Evolutionary conservation across 1,140 invertebrate species (phyloP).

Genomic region (Heliconius hermathena): DNA sequence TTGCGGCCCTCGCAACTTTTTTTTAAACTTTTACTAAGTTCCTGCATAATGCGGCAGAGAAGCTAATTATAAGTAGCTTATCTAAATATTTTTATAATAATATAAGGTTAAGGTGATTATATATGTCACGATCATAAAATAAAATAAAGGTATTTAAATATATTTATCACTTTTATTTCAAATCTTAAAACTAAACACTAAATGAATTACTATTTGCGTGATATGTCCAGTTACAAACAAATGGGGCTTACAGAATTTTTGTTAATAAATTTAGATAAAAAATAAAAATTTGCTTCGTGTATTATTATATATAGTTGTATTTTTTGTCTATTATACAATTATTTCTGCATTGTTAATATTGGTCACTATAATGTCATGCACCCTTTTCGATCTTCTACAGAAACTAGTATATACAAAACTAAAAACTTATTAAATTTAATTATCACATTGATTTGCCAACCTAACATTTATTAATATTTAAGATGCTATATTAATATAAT

Average conservation of each 20-base stretch:
- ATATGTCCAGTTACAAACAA: conserved; percentile 1
- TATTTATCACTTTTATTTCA: conserved; percentile 22
- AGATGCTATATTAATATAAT: not conserved
- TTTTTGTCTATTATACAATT: not conserved
- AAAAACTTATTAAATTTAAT: conserved; percentile 1
- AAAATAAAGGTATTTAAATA: conserved; percentile 21
- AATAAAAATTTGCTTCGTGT: not conserved
- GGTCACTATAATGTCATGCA: not conserved
- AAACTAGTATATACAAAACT: conserved; percentile 1
- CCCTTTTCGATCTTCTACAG: not conserved
- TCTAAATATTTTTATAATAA: conserved; percentile 15
- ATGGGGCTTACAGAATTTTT: not conserved
- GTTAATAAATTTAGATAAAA: not conserved
- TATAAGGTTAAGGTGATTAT: conserved; percentile 14
- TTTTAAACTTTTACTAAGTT: not conserved
- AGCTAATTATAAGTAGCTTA: too few relatives aligned
- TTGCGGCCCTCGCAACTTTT: conserved; percentile 3
- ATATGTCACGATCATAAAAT: not conserved
- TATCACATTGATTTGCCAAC: conserved; percentile 11
- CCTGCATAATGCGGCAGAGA: too few relatives aligned
- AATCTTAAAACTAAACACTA: not conserved
- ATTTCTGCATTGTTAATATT: not conserved
- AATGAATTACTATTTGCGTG: not conserved
- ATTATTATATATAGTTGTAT: not conserved
- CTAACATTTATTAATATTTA: not conserved